phyloP scores from a whole-genome alignment of 2,888 invertebrate species.

The Sinelater perroti region DNA sequence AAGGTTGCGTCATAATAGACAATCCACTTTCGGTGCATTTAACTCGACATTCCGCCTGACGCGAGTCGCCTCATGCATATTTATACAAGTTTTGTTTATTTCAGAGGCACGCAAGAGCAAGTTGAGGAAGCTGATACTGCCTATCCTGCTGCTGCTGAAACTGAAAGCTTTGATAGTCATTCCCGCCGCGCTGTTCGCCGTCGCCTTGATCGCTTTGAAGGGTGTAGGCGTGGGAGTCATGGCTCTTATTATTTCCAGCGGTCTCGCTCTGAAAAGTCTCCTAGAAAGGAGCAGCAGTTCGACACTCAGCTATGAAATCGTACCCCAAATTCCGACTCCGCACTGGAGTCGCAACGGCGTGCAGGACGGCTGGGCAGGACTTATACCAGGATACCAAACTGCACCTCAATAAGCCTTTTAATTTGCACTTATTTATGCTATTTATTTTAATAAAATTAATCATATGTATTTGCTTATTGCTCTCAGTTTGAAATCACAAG shows the following conservation, averaged over 20 bases:
- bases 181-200: constrained; percentile 67
- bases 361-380: constrained; percentile 32
- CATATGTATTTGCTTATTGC: no score
- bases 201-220: constrained; percentile 72
- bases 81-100: constrained; percentile 43
- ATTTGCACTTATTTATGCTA: constrained; percentile 21
- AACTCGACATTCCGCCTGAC: constrained; percentile 3
- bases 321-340: constrained; percentile 48
- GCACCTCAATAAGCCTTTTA: constrained; percentile 35
- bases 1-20: constrained; percentile 14
- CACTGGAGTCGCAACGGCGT: constrained; percentile 53
- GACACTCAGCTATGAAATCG: constrained; percentile 57
- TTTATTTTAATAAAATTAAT: constrained; percentile 22
- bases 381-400: constrained; percentile 49
- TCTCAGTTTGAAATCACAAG: no score
- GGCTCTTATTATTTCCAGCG: constrained; percentile 69
- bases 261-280: constrained; percentile 54
- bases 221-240: constrained; percentile 70
- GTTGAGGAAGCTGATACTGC: constrained; percentile 69
- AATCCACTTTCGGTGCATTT: constrained; percentile 13
- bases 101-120: constrained; percentile 68
- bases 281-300: constrained; percentile 51
- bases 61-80: constrained; percentile 19
- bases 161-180: constrained; percentile 69
- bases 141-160: constrained; percentile 69